phyloP scores from a whole-genome alignment of 2,888 invertebrate genomes.

The Sphaeridia pumilis region DNA sequence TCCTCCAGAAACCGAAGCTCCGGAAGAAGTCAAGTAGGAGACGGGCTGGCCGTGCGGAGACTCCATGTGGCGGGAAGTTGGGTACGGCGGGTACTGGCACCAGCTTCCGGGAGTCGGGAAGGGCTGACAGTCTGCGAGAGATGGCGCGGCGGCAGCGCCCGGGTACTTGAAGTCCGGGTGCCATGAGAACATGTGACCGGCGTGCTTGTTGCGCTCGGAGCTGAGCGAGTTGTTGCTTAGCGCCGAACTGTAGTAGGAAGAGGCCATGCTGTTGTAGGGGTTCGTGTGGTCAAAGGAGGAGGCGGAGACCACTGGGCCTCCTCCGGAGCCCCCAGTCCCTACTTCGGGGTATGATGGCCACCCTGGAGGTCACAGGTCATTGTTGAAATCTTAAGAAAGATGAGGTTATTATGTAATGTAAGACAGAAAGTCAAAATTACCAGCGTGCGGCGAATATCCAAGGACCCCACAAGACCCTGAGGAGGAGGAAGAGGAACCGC shows the following conservation, averaged over 20 bases:
- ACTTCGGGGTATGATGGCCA: constrained; percentile 32
- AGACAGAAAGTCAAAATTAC: too few species aligned
- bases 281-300: constrained; percentile 19
- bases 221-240: constrained; percentile 16
- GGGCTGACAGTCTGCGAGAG: constrained; percentile 32
- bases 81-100: constrained; percentile 33
- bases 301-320: constrained; percentile 20
- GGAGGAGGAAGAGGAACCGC: constrained; percentile 11
- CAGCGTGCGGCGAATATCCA: constrained; percentile 17
- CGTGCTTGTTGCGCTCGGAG: constrained; percentile 29
- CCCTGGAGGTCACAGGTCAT: too few species aligned
- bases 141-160: constrained; percentile 13
- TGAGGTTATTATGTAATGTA: too few species aligned
- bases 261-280: constrained; percentile 20
- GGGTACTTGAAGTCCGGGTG: constrained; percentile 33
- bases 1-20: too few species aligned
- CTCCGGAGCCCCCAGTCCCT: constrained; percentile 22
- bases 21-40: constrained; percentile 27
- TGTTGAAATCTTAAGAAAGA: too few species aligned
- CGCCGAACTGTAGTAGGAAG: constrained; percentile 29
- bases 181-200: constrained; percentile 28
- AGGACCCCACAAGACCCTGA: constrained; percentile 17
- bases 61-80: constrained; percentile 30
- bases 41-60: constrained; percentile 33
- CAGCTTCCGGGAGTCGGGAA: constrained; percentile 31